Base-by-base conservation (phyloP, 2,888 invertebrate genomes). In the Lasioglossum pauxillum region DNA sequence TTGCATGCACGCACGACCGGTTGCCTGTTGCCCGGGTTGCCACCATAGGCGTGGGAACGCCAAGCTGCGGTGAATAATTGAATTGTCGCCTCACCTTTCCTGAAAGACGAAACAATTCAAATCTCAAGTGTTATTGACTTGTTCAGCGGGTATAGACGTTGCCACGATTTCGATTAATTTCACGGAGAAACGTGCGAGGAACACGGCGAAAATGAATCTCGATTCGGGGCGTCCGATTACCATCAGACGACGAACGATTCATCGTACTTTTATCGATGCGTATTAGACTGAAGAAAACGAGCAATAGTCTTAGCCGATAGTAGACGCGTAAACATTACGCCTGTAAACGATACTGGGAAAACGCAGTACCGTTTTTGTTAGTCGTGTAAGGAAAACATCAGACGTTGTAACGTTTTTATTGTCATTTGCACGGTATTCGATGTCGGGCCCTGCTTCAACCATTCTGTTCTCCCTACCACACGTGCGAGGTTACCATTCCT, bases 271-370 rank as follows among this genome's bases (percentile, higher is more conserved):
- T 84, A 82, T 90, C 91, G 83, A 88, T 87, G 86, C 89, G 87
- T 84, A 87, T 85, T 86, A 91, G 90, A 91, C 90, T 91, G 91
- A 91, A 85, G 82, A 86, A 89, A 88, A 83, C 82, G 87, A 91
- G 91, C 91, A 91, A 91, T 91, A 91, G 91, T 75, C 78, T 87
- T 91, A 91, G 91, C 83, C 67, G 67, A 71, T 89, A 89, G 90
- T 75, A 60, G 78, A n/a, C 53, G 64, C 46, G 46, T 81, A 73
- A 80, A 38, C 31, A 49, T 23, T 74, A n/a, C 31, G n/a, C 23
- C 64, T 35, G 23, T 35, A 35, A 74, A n/a, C 41, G 53, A 82
- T 78, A 82, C 31, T 71, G 16, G 14, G 8, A 19, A 78, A 82
- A 73, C 72, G n/a, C 57, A 81, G 78, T 79, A 76, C 23, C 41